Evolutionary conservation across 1,140 invertebrate genomes (phyloP), one percentile per base, ranked within the genome.

Genomic region (Bombus waltoni): DNA sequence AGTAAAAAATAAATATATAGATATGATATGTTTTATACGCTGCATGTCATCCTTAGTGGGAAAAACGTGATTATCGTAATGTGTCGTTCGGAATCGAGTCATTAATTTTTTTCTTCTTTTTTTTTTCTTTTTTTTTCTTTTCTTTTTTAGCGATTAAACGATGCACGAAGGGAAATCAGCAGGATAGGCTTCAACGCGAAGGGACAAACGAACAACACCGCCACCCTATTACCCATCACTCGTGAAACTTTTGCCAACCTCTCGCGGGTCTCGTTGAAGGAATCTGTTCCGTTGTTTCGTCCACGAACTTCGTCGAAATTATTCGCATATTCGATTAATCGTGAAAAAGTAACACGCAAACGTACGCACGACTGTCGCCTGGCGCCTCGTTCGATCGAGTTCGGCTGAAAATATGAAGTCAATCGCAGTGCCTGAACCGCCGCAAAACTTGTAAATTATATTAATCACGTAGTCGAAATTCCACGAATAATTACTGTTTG

Each of bases 11-110:
- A 93, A 87, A 92, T 91, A 91, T 92, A 94, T 92, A 93, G 89
- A 93, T 93, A 93, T 94, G 92, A 95, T 95, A 95, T 95, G 94
- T 95, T 95, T 95, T 95, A 94, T 95, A 95, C 94, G 94, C 94
- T 93, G 92, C 91, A 93, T 94, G 93, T 95, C 92, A 93, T 94
- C 93, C 79, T 89, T 94, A 94, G 93, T 91, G 81, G 86, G 89
- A 94, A 82, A 42, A 93, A 92, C 91, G 90, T 92, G 93, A 94
- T 94, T 91, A 94, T 94, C 83, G 89, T 93, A 93, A 92, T 86
- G 85, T 93, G 87, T 93, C 88, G 91, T 94, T 92, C 88, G 88
- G 91, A 92, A 89, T 92, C 89, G 84, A 91, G 78, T 89, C 4
- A 18, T 76, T 75, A 8, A 11, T 78, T 25, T 78, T 44, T 35